A percentile compares a stretch with the other conserved stretches of the same genome.
Conservation (phyloP, 2,113 vertebrate genomes). For the Ornithorhynchus anatinus region DNA sequence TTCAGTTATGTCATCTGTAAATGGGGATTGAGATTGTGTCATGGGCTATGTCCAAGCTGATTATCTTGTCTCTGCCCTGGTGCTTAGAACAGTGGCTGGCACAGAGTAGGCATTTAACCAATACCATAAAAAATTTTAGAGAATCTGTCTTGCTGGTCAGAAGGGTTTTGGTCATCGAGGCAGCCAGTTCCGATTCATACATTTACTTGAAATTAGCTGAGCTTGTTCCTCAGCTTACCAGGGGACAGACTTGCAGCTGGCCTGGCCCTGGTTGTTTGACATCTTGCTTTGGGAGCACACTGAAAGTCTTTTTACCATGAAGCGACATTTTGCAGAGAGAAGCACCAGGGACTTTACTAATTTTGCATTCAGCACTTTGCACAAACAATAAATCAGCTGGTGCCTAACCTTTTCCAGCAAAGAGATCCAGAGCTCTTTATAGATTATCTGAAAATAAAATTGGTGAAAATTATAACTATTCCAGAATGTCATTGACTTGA, state of each 20-base stretch:
- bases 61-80: too few relatives aligned
- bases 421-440: not conserved
- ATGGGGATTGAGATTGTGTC: too few relatives aligned
- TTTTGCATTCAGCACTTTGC: not conserved
- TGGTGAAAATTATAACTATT: not conserved
- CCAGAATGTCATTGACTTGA: not conserved
- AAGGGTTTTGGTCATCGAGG: too few relatives aligned
- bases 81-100: too few relatives aligned
- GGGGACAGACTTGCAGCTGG: not conserved
- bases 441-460: not conserved
- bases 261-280: not conserved
- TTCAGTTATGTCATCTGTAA: too few relatives aligned
- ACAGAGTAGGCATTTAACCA: too few relatives aligned
- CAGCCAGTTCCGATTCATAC: not conserved
- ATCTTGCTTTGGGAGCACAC: not conserved
- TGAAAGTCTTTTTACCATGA: not conserved
- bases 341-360: not conserved
- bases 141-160: too few relatives aligned
- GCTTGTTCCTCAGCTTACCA: not conserved
- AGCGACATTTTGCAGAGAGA: not conserved
- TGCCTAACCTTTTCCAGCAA: not conserved
- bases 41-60: too few relatives aligned
- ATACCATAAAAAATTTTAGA: too few relatives aligned
- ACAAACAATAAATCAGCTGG: not conserved
- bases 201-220: not conserved